A percentile compares a stretch with the other conserved stretches of the same genome.
Evolutionary conservation across 2,888 invertebrate species (phyloP).

Genomic region (Invenusta paracnida): DNA sequence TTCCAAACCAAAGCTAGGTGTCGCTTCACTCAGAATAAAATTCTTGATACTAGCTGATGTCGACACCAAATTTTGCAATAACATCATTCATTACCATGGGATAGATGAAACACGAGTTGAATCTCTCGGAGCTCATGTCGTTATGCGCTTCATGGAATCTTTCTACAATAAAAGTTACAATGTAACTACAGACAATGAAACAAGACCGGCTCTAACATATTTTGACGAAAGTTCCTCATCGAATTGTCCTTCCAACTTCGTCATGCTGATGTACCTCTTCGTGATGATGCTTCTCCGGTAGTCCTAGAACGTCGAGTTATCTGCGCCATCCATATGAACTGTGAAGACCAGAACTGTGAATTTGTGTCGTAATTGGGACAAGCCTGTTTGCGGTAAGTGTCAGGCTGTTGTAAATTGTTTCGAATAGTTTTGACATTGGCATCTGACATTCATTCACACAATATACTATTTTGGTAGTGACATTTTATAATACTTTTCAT

Average conservation of each 20-base stretch:
- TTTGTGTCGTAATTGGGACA: slow-evolving; percentile 12
- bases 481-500: neutral
- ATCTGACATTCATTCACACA: neutral
- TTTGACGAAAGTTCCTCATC: neutral
- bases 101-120: neutral
- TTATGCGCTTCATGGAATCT: neutral
- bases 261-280: neutral
- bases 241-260: slow-evolving; percentile 9
- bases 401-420: slow-evolving; percentile 23
- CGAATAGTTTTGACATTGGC: neutral
- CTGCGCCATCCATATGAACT: slow-evolving; percentile 14
- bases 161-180: slow-evolving; percentile 21
- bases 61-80: neutral
- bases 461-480: neutral
- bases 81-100: slow-evolving; percentile 9
- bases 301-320: neutral
- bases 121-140: slow-evolving; percentile 14
- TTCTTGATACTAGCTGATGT: slow-evolving; percentile 40
- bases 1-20: slow-evolving; percentile 24
- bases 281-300: slow-evolving; percentile 5
- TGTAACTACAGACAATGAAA: slow-evolving; percentile 18
- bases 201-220: neutral
- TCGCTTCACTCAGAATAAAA: slow-evolving; percentile 30
- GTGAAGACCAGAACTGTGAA: slow-evolving; percentile 5
- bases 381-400: slow-evolving; percentile 35